These are phyloP conservation scores for Trichoplusia ni DNA, from an alignment of 1,140 invertebrate genomes.

Conservation along the genomic window DNA sequence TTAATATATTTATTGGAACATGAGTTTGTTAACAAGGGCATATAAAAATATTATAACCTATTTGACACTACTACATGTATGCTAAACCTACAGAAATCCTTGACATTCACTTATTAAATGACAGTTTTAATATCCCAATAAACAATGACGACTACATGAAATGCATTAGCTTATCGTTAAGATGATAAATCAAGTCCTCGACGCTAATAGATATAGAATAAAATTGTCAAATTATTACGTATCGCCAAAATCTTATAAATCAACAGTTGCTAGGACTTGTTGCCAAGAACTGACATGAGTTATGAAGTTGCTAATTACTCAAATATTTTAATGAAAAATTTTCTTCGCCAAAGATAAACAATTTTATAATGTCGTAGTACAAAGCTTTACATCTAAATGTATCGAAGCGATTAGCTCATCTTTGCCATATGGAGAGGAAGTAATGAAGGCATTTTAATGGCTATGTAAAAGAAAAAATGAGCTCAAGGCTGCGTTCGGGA, in stretches of 20 bases:
- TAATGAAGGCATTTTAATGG: slow-evolving; percentile 57
- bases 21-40: too few species aligned
- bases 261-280: background rate
- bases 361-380: background rate
- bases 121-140: too few species aligned
- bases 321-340: background rate
- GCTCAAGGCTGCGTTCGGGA: slow-evolving; percentile 54
- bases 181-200: too few species aligned
- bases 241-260: slow-evolving; percentile 1
- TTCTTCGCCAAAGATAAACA: background rate
- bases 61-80: too few species aligned
- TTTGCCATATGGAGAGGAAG: slow-evolving; percentile 56
- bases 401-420: slow-evolving; percentile 51
- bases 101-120: too few species aligned
- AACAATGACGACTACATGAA: too few species aligned
- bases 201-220: background rate
- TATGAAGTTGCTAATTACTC: slow-evolving; percentile 32
- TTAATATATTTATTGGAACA: too few species aligned
- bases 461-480: slow-evolving; percentile 47
- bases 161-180: too few species aligned
- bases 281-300: slow-evolving; percentile 35
- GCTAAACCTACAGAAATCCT: too few species aligned
- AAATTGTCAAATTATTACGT: background rate
- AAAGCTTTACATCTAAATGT: background rate
- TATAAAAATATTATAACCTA: too few species aligned